Evolutionary conservation across 2,113 vertebrate genomes (phyloP).

Genomic region (Camarhynchus parvulus): DNA sequence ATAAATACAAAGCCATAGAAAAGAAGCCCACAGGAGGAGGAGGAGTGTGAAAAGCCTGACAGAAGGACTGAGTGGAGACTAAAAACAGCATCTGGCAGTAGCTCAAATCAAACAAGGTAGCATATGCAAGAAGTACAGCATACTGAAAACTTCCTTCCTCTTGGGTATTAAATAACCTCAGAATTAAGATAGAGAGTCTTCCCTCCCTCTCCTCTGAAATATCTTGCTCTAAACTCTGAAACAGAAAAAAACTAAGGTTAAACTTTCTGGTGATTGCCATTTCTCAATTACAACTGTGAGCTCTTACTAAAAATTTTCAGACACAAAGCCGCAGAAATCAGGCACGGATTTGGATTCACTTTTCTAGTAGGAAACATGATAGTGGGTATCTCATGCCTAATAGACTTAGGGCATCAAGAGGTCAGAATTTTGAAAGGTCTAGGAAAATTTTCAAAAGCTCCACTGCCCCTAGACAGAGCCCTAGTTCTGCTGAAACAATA

Average conservation of each 20-base stretch:
- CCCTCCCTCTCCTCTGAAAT: not conserved
- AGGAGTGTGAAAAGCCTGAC: conserved; percentile 27
- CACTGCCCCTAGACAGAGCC: not conserved
- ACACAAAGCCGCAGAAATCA: not conserved
- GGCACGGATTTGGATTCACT: not conserved
- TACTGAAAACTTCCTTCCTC: conserved; percentile 36
- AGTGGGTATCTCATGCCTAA: not conserved
- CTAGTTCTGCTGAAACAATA: not conserved
- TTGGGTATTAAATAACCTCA: conserved; percentile 1
- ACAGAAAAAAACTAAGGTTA: not conserved
- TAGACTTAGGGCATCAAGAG: not conserved
- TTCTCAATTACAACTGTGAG: not conserved
- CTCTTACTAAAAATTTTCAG: not conserved
- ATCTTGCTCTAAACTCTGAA: not conserved
- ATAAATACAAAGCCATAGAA: conserved; percentile 5
- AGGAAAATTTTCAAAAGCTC: not conserved
- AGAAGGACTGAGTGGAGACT: conserved; percentile 35
- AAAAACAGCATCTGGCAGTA: conserved; percentile 54
- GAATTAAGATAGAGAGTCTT: not conserved
- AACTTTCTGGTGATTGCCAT: not conserved
- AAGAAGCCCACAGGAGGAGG: not conserved
- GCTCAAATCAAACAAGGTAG: conserved; percentile 51
- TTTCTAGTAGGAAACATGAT: not conserved
- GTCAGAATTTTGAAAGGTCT: not conserved
- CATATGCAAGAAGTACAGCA: conserved; percentile 33